phyloP scores from a whole-genome alignment of 2,888 invertebrate species.

The Volucella inanis region DNA sequence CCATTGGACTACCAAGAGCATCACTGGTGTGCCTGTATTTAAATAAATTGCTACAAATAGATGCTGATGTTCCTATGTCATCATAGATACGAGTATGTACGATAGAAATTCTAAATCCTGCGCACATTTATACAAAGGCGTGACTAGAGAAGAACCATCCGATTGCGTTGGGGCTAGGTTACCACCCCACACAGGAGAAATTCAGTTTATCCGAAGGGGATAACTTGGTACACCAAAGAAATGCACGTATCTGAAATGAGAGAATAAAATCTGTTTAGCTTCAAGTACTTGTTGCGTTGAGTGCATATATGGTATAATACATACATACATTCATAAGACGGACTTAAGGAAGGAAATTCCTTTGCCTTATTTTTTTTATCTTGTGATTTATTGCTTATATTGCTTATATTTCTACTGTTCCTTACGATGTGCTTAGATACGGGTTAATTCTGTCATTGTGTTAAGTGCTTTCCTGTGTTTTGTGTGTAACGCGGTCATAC shows the following conservation, averaged over 20 bases:
- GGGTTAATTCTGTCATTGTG: slow-evolving; percentile 61
- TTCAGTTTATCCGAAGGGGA: slow-evolving; percentile 66
- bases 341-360: slow-evolving; percentile 18
- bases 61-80: background rate
- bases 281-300: slow-evolving; percentile 59
- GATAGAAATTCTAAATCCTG: slow-evolving; percentile 33
- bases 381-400: slow-evolving; percentile 69
- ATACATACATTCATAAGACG: slow-evolving; percentile 35
- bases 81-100: background rate
- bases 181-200: slow-evolving; percentile 47
- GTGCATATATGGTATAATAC: slow-evolving; percentile 49
- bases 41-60: slow-evolving; percentile 1
- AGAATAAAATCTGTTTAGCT: background rate
- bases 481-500: slow-evolving; percentile 63
- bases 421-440: slow-evolving; percentile 53
- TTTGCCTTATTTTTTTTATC: slow-evolving; percentile 17
- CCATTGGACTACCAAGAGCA: slow-evolving; percentile 1
- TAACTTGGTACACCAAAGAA: background rate
- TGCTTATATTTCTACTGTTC: slow-evolving; percentile 46
- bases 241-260: background rate
- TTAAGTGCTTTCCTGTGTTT: slow-evolving; percentile 77
- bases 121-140: slow-evolving; percentile 60
- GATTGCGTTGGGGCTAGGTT: slow-evolving; percentile 19
- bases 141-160: slow-evolving; percentile 37
- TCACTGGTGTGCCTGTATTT: background rate